Conservation (phyloP, 2,888 invertebrate genomes). For the Elegia similella region DNA sequence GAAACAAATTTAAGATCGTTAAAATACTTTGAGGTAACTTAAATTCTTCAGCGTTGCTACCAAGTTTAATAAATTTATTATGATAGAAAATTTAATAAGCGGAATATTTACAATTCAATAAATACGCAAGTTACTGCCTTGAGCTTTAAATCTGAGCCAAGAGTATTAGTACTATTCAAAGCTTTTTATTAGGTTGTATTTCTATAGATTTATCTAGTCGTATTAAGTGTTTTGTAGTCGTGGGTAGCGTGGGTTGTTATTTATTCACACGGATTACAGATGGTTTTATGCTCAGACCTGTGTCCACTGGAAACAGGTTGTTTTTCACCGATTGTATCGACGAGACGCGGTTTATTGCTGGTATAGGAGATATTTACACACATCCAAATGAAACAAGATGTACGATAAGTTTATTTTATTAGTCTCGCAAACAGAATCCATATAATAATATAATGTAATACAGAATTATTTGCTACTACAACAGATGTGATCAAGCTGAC, state of each 20-base stretch:
- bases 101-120: slow-evolving; percentile 10
- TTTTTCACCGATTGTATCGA: slow-evolving; percentile 62
- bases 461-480: not conserved
- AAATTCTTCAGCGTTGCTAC: not conserved
- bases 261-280: slow-evolving; percentile 63
- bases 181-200: slow-evolving; percentile 62
- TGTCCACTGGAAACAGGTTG: slow-evolving; percentile 55
- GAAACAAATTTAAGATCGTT: not conserved
- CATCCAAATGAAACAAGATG: slow-evolving; percentile 19
- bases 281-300: slow-evolving; percentile 52
- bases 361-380: slow-evolving; percentile 23
- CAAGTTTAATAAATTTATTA: not conserved
- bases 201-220: slow-evolving; percentile 59
- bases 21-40: not conserved
- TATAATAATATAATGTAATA: not conserved
- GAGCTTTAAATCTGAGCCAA: slow-evolving; percentile 13
- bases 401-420: slow-evolving; percentile 8
- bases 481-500: not conserved
- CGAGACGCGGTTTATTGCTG: slow-evolving; percentile 44
- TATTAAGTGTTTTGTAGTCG: slow-evolving; percentile 65
- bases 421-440: slow-evolving; percentile 1
- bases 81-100: slow-evolving; percentile 2
- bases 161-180: slow-evolving; percentile 45
- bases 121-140: slow-evolving; percentile 1
- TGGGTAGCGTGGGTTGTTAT: slow-evolving; percentile 68